Conservation (phyloP, 2,888 invertebrate genomes). For the Rhyacophila evoluta region DNA sequence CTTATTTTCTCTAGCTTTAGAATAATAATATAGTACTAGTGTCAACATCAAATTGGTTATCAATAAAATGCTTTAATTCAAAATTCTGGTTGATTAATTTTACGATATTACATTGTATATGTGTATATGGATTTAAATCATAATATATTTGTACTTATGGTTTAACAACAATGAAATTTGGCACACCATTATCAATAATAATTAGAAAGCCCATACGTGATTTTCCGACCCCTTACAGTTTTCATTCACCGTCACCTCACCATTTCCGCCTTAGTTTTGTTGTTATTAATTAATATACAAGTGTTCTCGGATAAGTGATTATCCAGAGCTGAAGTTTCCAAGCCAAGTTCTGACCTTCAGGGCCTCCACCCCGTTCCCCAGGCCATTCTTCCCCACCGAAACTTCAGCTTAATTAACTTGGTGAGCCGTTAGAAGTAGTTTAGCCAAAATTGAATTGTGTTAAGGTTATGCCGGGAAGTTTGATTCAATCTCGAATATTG, state of each 20-base stretch:
- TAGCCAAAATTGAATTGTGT: conserved; percentile 41
- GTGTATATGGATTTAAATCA: too few species aligned
- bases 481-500: conserved; percentile 40
- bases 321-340: conserved; percentile 41
- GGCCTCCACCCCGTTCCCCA: conserved; percentile 4
- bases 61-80: too few species aligned
- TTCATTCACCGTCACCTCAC: neutral
- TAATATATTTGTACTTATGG: too few species aligned
- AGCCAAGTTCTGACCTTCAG: conserved; percentile 47
- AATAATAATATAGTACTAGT: too few species aligned
- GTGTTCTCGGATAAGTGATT: conserved; percentile 51
- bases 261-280: neutral
- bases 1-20: too few species aligned
- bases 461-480: conserved; percentile 38
- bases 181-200: neutral
- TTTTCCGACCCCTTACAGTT: conserved; percentile 25
- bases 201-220: conserved; percentile 26
- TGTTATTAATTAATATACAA: conserved; percentile 50
- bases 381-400: neutral
- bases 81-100: too few species aligned
- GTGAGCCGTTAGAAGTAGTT: conserved; percentile 35
- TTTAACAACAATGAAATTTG: too few species aligned
- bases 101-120: too few species aligned
- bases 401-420: conserved; percentile 44
- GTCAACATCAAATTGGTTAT: too few species aligned